Evolutionary conservation across 2,113 vertebrate species (phyloP).

Genomic region (Sitta europaea): DNA sequence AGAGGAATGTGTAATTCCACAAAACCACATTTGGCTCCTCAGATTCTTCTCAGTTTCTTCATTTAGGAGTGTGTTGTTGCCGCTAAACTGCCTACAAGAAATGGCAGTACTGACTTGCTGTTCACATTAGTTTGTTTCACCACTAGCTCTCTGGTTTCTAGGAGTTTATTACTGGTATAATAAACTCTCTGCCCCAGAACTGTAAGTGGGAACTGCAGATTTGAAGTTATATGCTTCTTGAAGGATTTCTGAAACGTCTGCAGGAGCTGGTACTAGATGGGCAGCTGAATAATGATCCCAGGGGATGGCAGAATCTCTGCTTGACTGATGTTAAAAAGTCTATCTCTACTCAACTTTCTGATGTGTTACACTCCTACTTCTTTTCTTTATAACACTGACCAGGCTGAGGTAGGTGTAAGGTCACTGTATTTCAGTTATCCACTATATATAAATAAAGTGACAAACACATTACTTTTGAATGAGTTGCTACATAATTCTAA

Average conservation of each 20-base stretch:
- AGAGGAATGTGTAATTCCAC: background rate
- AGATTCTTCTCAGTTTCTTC: background rate
- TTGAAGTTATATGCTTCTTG: background rate
- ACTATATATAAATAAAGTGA: background rate
- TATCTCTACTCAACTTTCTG: background rate
- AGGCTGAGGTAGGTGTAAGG: background rate
- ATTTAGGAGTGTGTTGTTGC: background rate
- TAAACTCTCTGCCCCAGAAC: background rate
- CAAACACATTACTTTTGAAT: background rate
- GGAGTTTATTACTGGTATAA: background rate
- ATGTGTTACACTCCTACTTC: background rate
- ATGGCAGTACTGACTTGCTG: background rate
- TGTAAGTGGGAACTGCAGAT: background rate
- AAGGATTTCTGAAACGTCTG: background rate
- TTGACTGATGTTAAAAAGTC: background rate
- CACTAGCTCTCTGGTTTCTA: background rate
- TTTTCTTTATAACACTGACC: background rate
- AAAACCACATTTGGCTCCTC: background rate
- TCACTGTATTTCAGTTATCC: background rate
- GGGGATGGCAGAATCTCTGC: background rate
- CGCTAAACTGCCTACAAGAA: background rate
- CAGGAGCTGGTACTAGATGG: background rate
- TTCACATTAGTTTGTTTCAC: background rate
- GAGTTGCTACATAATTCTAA: background rate
- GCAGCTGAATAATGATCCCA: background rate